Conservation (phyloP, 2,113 vertebrate species). For the Gila orcuttii region DNA sequence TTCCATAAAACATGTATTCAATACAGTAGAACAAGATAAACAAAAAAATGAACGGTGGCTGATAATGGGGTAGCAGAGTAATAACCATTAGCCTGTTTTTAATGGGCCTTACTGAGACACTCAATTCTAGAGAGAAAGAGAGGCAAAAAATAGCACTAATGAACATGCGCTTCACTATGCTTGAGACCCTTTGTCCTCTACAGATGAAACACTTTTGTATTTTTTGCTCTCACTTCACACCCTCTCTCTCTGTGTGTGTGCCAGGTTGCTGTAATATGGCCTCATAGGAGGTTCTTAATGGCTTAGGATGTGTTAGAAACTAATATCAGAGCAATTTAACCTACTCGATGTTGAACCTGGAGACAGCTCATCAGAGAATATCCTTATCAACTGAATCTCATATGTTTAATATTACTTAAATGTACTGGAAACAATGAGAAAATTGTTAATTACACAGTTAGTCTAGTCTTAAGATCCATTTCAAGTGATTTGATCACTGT, state of each 20-base stretch:
- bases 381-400: background rate
- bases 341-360: constrained; percentile 29
- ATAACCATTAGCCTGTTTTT: constrained; percentile 44
- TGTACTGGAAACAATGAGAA: background rate
- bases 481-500: background rate
- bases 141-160: constrained; percentile 20
- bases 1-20: constrained; percentile 48
- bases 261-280: background rate
- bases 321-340: constrained; percentile 45
- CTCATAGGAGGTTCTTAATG: constrained; percentile 46
- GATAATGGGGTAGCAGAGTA: constrained; percentile 23
- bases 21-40: constrained; percentile 47
- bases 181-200: constrained; percentile 37
- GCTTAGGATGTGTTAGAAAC: constrained; percentile 13
- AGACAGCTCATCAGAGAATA: constrained; percentile 33
- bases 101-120: constrained; percentile 45
- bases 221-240: constrained; percentile 21
- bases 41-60: constrained; percentile 27
- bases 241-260: background rate
- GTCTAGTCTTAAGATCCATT: background rate
- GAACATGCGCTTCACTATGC: constrained; percentile 23
- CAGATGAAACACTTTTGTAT: constrained; percentile 26
- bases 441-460: background rate
- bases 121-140: constrained; percentile 5
- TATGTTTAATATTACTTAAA: background rate